These are phyloP conservation scores for Gari tellinella DNA, from an alignment of 2,888 invertebrate genomes.

Conservation along the genomic window DNA sequence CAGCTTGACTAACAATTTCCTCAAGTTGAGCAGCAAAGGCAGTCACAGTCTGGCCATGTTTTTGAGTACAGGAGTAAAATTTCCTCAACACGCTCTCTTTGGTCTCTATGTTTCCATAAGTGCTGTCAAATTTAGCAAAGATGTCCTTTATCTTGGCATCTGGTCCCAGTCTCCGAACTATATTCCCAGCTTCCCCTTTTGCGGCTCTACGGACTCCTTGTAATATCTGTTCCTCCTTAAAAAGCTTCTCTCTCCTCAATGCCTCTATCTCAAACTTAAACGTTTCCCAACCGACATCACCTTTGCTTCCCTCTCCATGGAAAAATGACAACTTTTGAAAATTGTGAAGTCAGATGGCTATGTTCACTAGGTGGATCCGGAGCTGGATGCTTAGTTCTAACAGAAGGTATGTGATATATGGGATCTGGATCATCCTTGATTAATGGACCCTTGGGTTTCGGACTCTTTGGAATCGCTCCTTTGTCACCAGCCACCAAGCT, in stretches of 20 bases:
- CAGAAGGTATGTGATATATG: too few species aligned
- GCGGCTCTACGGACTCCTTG: neutral
- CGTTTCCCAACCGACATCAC: conserved; percentile 10
- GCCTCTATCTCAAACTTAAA: conserved; percentile 18
- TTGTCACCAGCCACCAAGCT: too few species aligned
- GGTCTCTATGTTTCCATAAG: conserved; percentile 8
- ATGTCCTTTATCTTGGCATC: neutral
- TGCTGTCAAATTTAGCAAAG: neutral
- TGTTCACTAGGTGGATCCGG: too few species aligned
- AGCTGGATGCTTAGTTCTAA: too few species aligned
- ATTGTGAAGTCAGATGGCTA: too few species aligned
- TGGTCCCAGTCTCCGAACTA: conserved; percentile 2
- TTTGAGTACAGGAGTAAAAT: conserved; percentile 10
- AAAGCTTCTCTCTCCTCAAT: neutral
- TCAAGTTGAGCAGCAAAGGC: conserved; percentile 4
- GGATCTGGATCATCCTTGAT: too few species aligned
- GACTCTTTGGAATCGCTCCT: too few species aligned
- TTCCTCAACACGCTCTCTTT: conserved; percentile 3
- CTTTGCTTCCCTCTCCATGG: conserved; percentile 22
- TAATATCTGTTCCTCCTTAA: conserved; percentile 1
- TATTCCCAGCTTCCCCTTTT: conserved; percentile 13
- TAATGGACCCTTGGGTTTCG: too few species aligned
- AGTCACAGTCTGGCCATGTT: neutral
- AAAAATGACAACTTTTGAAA: conserved; percentile 12
- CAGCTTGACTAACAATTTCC: conserved; percentile 17